phyloP scores from a whole-genome alignment of 2,888 invertebrate species.

The Tetranychus piercei region DNA sequence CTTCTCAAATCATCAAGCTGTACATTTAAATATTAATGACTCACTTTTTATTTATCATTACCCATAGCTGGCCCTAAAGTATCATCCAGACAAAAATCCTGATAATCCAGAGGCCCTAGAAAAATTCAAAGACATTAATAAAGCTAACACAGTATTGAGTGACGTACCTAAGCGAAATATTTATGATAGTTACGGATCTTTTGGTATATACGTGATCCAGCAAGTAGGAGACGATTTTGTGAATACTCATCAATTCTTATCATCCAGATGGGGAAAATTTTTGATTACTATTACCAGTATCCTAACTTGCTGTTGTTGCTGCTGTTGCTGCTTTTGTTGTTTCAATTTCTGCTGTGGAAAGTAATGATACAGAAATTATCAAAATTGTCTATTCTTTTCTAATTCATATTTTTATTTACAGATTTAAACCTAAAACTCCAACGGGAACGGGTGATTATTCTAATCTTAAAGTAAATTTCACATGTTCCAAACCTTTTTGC shows the following conservation, averaged over 20 bases:
- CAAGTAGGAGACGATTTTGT: slow-evolving; percentile 98
- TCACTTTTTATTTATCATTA: no score
- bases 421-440: slow-evolving; percentile 51
- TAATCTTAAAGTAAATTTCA: slow-evolving; percentile 46
- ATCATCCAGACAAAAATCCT: slow-evolving; percentile 90
- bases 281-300: slow-evolving; percentile 40
- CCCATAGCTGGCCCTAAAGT: slow-evolving; percentile 59
- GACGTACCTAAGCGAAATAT: slow-evolving; percentile 89
- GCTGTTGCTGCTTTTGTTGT: slow-evolving; percentile 82
- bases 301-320: slow-evolving; percentile 73
- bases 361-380: slow-evolving; percentile 36
- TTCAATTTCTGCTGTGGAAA: slow-evolving; percentile 98
- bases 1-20: no score
- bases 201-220: slow-evolving; percentile 86
- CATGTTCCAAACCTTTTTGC: neutral
- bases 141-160: slow-evolving; percentile 79
- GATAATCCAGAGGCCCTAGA: slow-evolving; percentile 83
- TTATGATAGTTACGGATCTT: slow-evolving; percentile 92
- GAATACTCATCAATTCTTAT: slow-evolving; percentile 88
- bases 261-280: slow-evolving; percentile 48
- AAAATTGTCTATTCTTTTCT: neutral
- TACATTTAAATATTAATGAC: no score
- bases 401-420: neutral
- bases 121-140: slow-evolving; percentile 88
- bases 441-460: slow-evolving; percentile 66